These are phyloP conservation scores for Protodeltote pygarga DNA, from an alignment of 2,888 invertebrate genomes.

Conservation along the genomic window DNA sequence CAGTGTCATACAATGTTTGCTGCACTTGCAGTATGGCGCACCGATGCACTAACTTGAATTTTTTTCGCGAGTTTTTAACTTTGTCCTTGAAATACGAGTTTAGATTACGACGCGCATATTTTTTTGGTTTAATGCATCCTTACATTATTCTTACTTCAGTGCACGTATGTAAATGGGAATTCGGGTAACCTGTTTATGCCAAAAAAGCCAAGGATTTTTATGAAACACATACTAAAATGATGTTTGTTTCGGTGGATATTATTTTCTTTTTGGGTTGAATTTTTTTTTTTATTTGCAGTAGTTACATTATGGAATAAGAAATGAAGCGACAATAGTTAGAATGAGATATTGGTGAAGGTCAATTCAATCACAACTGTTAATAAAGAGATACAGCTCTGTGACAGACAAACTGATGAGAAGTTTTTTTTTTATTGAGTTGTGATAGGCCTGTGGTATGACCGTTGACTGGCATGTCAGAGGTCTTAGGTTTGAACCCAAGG, in stretches of 20 bases:
- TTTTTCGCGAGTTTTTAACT: conserved; percentile 77
- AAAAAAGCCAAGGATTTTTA: conserved; percentile 14
- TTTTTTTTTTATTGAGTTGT: too few species aligned
- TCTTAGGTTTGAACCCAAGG: too few species aligned
- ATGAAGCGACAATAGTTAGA: too few species aligned
- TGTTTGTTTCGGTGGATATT: conserved; percentile 2
- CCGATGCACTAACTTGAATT: conserved; percentile 78
- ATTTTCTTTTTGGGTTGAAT: not conserved
- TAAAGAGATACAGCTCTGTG: too few species aligned
- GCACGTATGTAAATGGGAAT: conserved; percentile 35
- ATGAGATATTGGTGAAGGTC: too few species aligned
- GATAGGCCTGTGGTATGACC: too few species aligned
- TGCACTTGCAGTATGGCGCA: conserved; percentile 80
- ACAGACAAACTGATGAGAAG: too few species aligned
- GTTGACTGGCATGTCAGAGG: too few species aligned
- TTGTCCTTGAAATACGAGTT: conserved; percentile 85
- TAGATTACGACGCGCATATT: conserved; percentile 78
- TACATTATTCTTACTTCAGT: conserved; percentile 41
- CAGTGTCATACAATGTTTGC: conserved; percentile 53
- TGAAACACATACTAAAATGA: conserved; percentile 2
- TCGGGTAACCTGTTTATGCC: conserved; percentile 34
- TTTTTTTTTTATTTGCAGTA: too few species aligned
- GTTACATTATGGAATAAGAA: too few species aligned
- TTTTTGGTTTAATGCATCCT: conserved; percentile 46
- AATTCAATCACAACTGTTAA: too few species aligned